phyloP scores from a whole-genome alignment of 2,797 vertebrate species.

The Danio aesculapii region DNA sequence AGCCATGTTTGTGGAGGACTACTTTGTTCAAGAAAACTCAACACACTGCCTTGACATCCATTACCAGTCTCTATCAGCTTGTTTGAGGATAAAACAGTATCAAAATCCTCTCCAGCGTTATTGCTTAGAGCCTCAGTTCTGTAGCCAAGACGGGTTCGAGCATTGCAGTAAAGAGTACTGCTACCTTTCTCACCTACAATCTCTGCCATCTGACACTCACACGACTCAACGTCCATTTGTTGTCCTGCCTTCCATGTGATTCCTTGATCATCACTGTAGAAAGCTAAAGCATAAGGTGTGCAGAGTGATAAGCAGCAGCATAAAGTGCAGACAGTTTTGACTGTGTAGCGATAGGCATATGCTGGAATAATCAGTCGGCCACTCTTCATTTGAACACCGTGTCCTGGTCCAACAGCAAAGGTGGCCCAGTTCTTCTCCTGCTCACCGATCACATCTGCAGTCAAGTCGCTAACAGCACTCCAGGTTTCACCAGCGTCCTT shows the following conservation, averaged over 20 bases:
- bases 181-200: background rate
- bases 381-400: slow-evolving; percentile 74
- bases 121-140: slow-evolving; percentile 73
- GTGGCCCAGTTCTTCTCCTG: slow-evolving; percentile 73
- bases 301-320: slow-evolving; percentile 30
- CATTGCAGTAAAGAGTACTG: slow-evolving; percentile 75
- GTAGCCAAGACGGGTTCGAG: slow-evolving; percentile 60
- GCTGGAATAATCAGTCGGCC: slow-evolving; percentile 78
- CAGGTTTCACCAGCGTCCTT: slow-evolving; percentile 71
- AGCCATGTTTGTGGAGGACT: slow-evolving; percentile 62
- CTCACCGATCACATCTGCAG: slow-evolving; percentile 60
- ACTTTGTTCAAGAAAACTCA: slow-evolving; percentile 68
- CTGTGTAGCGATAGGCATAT: slow-evolving; percentile 58
- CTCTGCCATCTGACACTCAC: slow-evolving; percentile 77
- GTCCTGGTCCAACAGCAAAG: slow-evolving; percentile 83
- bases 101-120: slow-evolving; percentile 64
- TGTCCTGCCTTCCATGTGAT: slow-evolving; percentile 70
- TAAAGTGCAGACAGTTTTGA: background rate
- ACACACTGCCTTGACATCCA: slow-evolving; percentile 83
- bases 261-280: slow-evolving; percentile 79
- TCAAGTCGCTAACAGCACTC: slow-evolving; percentile 72
- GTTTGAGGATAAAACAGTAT: slow-evolving; percentile 10
- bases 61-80: slow-evolving; percentile 66
- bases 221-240: slow-evolving; percentile 63
- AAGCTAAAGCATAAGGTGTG: slow-evolving; percentile 69